These are phyloP conservation scores for Scyliorhinus canicula DNA, from an alignment of 2,797 vertebrate species.

Conservation along the genomic window DNA sequence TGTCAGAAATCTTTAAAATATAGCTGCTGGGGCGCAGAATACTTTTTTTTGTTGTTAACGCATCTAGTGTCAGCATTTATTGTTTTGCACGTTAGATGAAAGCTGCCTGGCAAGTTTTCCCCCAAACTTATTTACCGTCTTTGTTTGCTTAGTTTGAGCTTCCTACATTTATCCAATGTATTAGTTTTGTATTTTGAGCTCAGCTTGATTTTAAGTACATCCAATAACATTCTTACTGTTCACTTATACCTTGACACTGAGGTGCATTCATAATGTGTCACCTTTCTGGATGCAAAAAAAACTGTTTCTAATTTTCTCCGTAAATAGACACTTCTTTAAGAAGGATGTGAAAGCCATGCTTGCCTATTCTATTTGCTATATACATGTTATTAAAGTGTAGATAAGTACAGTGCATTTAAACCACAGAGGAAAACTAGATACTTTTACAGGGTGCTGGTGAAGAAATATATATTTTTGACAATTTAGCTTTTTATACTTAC, in stretches of 20 bases:
- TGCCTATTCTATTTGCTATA: slow-evolving; percentile 96
- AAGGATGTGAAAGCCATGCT: slow-evolving; percentile 99
- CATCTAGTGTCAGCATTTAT: neutral
- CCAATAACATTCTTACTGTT: slow-evolving; percentile 57
- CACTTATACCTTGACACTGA: slow-evolving; percentile 59
- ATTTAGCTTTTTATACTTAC: slow-evolving; percentile 99
- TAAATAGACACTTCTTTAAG: slow-evolving; percentile 83
- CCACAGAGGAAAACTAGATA: slow-evolving; percentile 71
- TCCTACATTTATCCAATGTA: neutral
- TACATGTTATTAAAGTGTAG: slow-evolving; percentile 96
- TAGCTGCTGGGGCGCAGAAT: neutral
- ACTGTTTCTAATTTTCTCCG: slow-evolving; percentile 73
- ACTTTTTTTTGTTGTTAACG: neutral
- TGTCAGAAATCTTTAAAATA: neutral
- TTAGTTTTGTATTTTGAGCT: slow-evolving; percentile 6
- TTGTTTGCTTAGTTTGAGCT: neutral
- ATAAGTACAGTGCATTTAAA: slow-evolving; percentile 70
- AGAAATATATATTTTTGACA: slow-evolving; percentile 98
- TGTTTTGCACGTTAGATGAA: neutral
- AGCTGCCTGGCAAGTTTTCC: neutral
- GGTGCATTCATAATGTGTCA: slow-evolving; percentile 81
- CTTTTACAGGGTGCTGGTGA: slow-evolving; percentile 99
- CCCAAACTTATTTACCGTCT: neutral
- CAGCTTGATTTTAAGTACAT: slow-evolving; percentile 37
- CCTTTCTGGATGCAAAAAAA: slow-evolving; percentile 67